Percentiles rank a stretch among this genome's conserved stretches.
phyloP scores from a whole-genome alignment of 2,113 vertebrate species.

The Brachypodius melanocephalos region DNA sequence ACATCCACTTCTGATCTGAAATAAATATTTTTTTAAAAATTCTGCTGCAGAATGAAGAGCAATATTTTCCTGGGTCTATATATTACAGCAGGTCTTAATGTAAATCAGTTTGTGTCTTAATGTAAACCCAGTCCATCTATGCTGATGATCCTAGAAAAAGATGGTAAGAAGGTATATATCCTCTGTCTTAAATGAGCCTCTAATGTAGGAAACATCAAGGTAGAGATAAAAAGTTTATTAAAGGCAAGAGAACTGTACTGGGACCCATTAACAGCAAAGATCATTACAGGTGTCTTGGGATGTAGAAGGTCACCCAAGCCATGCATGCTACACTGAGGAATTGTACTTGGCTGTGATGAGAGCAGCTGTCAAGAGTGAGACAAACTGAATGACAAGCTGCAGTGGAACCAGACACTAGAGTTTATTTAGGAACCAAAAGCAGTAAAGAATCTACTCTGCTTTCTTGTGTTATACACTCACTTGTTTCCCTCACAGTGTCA shows the following conservation, averaged over 20 bases:
- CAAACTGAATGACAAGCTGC: rapidly evolving
- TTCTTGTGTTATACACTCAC: background rate
- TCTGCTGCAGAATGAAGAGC: background rate
- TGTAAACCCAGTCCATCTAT: background rate
- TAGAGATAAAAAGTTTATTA: background rate
- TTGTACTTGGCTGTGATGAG: background rate
- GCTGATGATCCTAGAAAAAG: background rate
- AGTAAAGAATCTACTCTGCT: background rate
- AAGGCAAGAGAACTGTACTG: background rate
- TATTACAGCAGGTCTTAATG: background rate
- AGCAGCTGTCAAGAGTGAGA: background rate
- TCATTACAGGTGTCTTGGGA: background rate
- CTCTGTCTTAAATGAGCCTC: background rate
- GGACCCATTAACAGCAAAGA: background rate
- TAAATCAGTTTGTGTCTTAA: background rate
- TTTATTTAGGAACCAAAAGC: background rate
- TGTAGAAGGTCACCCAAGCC: background rate
- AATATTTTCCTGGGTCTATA: background rate
- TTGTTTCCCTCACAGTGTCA: background rate
- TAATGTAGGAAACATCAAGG: background rate
- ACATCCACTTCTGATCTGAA: background rate
- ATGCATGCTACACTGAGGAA: background rate
- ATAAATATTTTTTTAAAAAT: background rate
- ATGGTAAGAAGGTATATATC: background rate
- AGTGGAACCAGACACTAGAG: background rate